Conservation (phyloP, 2,113 vertebrate genomes). For the Grus americana region DNA sequence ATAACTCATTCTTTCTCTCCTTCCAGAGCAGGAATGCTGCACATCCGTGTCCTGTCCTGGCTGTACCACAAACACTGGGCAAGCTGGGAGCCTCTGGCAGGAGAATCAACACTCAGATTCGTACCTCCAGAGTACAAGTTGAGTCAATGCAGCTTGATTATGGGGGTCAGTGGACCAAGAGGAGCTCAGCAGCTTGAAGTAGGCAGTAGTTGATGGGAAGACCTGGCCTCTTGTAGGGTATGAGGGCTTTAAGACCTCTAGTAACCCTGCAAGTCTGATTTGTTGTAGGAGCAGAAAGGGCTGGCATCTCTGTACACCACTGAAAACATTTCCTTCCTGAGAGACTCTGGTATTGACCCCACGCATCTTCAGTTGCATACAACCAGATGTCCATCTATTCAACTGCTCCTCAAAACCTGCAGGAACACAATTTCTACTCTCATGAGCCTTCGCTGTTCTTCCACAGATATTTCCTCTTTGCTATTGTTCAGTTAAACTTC, state of each 20-base stretch:
- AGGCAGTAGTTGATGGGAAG: background rate
- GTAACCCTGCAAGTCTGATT: background rate
- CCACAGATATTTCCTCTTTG: background rate
- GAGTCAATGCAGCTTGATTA: background rate
- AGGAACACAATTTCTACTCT: background rate
- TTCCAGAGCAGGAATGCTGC: background rate
- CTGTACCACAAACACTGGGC: accelerated
- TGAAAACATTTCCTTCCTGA: background rate
- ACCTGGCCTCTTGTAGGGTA: background rate
- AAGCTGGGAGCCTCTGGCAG: background rate
- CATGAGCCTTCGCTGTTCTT: background rate
- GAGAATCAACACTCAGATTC: background rate
- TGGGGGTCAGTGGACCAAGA: background rate
- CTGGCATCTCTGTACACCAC: too few species aligned
- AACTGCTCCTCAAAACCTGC: background rate
- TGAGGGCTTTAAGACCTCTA: background rate
- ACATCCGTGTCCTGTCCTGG: accelerated
- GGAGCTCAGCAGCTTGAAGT: background rate
- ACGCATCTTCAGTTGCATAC: background rate
- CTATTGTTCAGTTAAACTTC: background rate
- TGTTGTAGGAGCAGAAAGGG: background rate
- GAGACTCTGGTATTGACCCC: background rate
- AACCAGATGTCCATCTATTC: background rate
- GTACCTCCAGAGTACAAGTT: background rate
- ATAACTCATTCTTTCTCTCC: background rate